Evolutionary conservation across 2,888 invertebrate species (phyloP), one percentile per base, ranked within the genome.

Genomic region (Apamea anceps): DNA sequence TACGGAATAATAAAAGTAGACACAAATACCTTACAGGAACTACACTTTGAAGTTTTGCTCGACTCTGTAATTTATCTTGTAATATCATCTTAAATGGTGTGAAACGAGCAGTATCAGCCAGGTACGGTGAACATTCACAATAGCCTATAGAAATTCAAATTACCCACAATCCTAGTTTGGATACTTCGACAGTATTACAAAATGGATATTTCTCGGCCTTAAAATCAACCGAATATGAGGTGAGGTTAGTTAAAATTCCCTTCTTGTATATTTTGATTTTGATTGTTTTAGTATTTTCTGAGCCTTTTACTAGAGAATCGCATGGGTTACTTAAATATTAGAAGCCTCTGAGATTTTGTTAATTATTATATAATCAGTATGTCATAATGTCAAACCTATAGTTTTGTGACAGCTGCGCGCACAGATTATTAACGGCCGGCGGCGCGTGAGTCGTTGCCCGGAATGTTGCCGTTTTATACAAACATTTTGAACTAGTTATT

Each of bases 41-140:
- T 83, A 72, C n/a, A 54, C 62, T 60, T 83, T 57, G 12, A 85
- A 85, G 63, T 85, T 72, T 72, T 32, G 32, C 57, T 85, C 15
- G 42, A 54, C 60, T 72, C 60, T n/a, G 28, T 85, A 81, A 15
- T 72, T 72, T 75, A 71, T 81, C 73, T 68, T 63, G 65, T 77
- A 71, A 67, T 74, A 76, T 67, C 48, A 82, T 82, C 82, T 72
- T 85, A 77, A 81, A 84, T 82, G 54, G 77, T 42, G 45, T 54
- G 45, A 82, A 72, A 72, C 54, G 51, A 67, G 54, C 12, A 45
- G 54, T 21, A 75, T 48, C 72, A 45, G 7, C 5, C 48, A 54
- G 54, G 57, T 65, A 72, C 42, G 42, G 21, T 68, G n/a, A 70
- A 45, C 54, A 74, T 82, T 82, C n/a, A 81, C 72, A 84, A 82